A percentile compares a stretch with the other conserved stretches of the same genome.
Evolutionary conservation across 2,797 vertebrate species (phyloP).

Genomic region (Tinamus major): DNA sequence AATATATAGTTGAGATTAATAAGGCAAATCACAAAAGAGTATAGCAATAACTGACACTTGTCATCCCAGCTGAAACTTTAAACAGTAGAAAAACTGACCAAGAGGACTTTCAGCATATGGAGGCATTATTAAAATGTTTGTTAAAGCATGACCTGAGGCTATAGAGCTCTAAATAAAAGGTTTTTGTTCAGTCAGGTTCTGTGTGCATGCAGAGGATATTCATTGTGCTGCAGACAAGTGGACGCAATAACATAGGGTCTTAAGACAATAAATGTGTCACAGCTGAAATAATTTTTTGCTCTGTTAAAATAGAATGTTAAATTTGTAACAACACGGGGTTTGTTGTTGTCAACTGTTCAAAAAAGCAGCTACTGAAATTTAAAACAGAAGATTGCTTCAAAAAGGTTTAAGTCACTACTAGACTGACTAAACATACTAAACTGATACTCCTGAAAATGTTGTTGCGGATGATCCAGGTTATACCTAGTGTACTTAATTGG

Average conservation of each 20-base stretch:
- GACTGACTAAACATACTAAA: not conserved
- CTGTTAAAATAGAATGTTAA: not conserved
- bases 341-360: not conserved
- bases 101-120: not conserved
- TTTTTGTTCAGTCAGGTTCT: not conserved
- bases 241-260: not conserved
- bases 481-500: not conserved
- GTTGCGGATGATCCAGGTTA: not conserved
- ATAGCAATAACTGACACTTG: slow-evolving; percentile 39
- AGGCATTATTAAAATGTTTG: slow-evolving; percentile 7
- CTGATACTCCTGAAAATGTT: not conserved
- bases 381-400: not conserved
- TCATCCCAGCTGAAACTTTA: slow-evolving; percentile 24
- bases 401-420: not conserved
- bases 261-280: not conserved
- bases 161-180: not conserved
- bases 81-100: slow-evolving; percentile 33
- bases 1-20: slow-evolving; percentile 20
- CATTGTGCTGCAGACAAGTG: not conserved
- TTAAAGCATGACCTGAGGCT: not conserved
- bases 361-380: not conserved
- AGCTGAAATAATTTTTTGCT: not conserved
- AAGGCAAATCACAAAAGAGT: not conserved
- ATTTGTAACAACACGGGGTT: not conserved
- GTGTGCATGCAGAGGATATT: not conserved